Conservation (phyloP, 2,888 invertebrate genomes). For the Apocheima hispidaria region DNA sequence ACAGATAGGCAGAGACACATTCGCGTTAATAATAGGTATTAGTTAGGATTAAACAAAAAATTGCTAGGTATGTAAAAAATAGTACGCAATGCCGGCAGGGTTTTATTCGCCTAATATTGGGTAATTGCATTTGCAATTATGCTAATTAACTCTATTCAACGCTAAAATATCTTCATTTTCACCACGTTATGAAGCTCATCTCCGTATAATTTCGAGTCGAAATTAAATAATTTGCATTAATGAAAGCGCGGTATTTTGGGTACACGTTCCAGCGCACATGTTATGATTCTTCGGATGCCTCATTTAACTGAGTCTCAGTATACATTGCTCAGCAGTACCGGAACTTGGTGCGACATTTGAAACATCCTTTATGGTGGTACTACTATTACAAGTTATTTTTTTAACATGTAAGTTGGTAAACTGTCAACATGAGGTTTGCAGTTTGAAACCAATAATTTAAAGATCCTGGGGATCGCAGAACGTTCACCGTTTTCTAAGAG, state of each 20-base stretch:
- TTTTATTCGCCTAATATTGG: not conserved
- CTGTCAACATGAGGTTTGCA: too few species aligned
- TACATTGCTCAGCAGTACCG: slow-evolving; percentile 4
- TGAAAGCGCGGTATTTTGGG: slow-evolving; percentile 27
- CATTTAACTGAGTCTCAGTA: slow-evolving; percentile 22
- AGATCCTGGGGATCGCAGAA: too few species aligned
- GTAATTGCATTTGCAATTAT: not conserved
- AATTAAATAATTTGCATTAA: slow-evolving; percentile 39
- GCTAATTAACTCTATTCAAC: not conserved
- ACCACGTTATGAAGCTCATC: slow-evolving; percentile 19
- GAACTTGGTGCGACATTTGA: not conserved
- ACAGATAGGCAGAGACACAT: too few species aligned
- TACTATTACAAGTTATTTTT: too few species aligned
- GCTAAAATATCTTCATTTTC: slow-evolving; percentile 15
- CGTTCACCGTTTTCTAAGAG: too few species aligned
- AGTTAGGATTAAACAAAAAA: too few species aligned
- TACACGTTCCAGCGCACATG: slow-evolving; percentile 36
- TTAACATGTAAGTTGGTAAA: too few species aligned
- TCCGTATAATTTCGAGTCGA: slow-evolving; percentile 23
- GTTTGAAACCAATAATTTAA: too few species aligned
- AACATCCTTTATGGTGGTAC: not conserved
- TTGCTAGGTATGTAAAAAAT: too few species aligned
- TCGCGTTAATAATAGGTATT: too few species aligned
- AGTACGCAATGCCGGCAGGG: not conserved
- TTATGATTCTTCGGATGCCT: slow-evolving; percentile 39